Conservation (phyloP, 2,797 vertebrate species). For the Cyclopterus lumpus region DNA sequence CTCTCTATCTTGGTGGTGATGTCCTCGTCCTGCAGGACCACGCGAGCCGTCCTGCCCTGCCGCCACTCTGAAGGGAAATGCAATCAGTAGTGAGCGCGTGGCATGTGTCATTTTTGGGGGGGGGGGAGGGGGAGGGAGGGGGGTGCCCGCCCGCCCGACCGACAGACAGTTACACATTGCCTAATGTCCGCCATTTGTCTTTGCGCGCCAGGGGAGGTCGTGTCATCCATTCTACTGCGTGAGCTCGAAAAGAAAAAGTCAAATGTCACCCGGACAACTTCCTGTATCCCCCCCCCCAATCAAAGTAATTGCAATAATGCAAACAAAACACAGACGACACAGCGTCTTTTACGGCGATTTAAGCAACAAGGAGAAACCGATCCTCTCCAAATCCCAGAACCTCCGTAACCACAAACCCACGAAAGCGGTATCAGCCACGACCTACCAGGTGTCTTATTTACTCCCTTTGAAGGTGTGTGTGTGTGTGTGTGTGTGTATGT, state of each 20-base stretch:
- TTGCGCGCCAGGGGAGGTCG: constrained; percentile 15
- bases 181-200: constrained; percentile 11
- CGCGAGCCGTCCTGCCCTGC: constrained; percentile 93
- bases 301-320: constrained; percentile 28
- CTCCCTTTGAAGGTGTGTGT: constrained; percentile 58
- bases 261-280: constrained; percentile 34
- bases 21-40: constrained; percentile 97
- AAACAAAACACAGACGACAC: constrained; percentile 41
- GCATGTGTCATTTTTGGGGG: constrained; percentile 4
- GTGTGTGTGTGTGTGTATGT: constrained; percentile 54
- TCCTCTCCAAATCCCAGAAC: constrained; percentile 55
- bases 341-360: constrained; percentile 32
- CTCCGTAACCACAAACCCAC: constrained; percentile 47
- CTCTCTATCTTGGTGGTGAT: constrained; percentile 98
- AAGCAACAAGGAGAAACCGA: constrained; percentile 56
- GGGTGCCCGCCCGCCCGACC: too few relatives aligned
- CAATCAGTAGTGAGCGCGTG: constrained; percentile 26
- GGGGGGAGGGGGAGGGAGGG: too few relatives aligned
- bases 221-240: constrained; percentile 10
- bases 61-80: constrained; percentile 89
- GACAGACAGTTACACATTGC: constrained; percentile 33
- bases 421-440: constrained; percentile 42
- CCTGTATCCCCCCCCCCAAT: constrained; percentile 28
- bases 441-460: constrained; percentile 51
- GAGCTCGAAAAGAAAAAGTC: not conserved